Evolutionary conservation across 2,888 invertebrate species (phyloP).

Genomic region (Teinopalpus imperialis): DNA sequence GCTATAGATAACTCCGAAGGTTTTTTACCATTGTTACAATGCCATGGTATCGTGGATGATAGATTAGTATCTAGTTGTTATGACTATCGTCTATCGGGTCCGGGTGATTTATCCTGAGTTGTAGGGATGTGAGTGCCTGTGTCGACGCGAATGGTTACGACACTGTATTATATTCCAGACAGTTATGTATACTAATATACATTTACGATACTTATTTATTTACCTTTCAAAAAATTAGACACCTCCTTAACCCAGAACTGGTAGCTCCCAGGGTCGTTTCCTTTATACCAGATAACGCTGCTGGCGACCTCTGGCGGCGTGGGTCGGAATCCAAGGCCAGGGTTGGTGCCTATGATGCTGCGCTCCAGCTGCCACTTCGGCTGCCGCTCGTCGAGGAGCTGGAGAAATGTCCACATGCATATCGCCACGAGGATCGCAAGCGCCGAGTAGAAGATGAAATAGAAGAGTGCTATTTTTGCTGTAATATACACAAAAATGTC

Average conservation of each 20-base stretch:
- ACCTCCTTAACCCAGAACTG: conserved; percentile 90
- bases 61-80: conserved; percentile 51
- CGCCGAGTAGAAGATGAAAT: conserved; percentile 95
- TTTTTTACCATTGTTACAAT: conserved; percentile 48
- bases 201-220: no score
- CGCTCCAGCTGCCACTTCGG: conserved; percentile 94
- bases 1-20: conserved; percentile 34
- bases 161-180: no score
- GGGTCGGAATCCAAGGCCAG: conserved; percentile 97
- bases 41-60: conserved; percentile 50
- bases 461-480: conserved; percentile 98
- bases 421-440: conserved; percentile 96
- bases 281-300: conserved; percentile 97
- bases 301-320: conserved; percentile 94
- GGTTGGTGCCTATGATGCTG: conserved; percentile 97
- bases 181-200: no score
- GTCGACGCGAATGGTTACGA: no score
- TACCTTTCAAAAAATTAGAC: conserved; percentile 89
- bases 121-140: no score
- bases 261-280: conserved; percentile 88
- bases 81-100: no score
- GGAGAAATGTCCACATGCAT: conserved; percentile 96
- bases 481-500: no score
- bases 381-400: conserved; percentile 92
- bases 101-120: no score